A percentile compares a stretch with the other conserved stretches of the same genome.
Evolutionary conservation across 2,888 invertebrate species (phyloP).

Genomic region (Galeruca laticollis): DNA sequence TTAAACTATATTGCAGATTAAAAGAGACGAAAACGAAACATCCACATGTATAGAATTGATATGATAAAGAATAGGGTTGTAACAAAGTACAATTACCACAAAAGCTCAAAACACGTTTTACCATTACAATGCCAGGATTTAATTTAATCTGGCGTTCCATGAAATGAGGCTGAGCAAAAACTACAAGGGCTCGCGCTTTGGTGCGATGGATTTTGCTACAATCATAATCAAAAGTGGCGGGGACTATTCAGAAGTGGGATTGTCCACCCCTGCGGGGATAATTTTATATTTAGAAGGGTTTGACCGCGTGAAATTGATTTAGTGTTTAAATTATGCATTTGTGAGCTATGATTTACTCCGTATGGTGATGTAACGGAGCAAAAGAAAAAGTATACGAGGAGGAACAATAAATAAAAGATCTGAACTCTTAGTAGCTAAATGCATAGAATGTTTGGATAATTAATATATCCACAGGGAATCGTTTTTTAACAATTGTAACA

Average conservation of each 20-base stretch:
- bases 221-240: slow-evolving; percentile 53
- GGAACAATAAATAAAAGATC: not conserved
- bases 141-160: slow-evolving; percentile 62
- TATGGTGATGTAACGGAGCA: slow-evolving; percentile 23
- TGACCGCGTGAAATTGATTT: slow-evolving; percentile 56
- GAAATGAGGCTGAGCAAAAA: slow-evolving; percentile 55
- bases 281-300: slow-evolving; percentile 51
- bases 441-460: not conserved
- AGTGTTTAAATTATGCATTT: slow-evolving; percentile 36
- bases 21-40: slow-evolving; percentile 56
- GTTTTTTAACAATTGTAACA: not conserved
- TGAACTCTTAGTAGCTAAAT: not conserved
- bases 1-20: slow-evolving; percentile 1
- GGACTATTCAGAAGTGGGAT: slow-evolving; percentile 38
- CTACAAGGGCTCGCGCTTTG: slow-evolving; percentile 49
- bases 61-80: slow-evolving; percentile 63
- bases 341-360: slow-evolving; percentile 36
- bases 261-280: slow-evolving; percentile 50
- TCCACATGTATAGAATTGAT: slow-evolving; percentile 61
- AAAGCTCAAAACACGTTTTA: slow-evolving; percentile 64
- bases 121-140: slow-evolving; percentile 65
- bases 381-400: slow-evolving; percentile 3
- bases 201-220: slow-evolving; percentile 58
- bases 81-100: slow-evolving; percentile 62
- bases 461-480: not conserved